Percentiles rank a stretch among this genome's conserved stretches.
phyloP scores from a whole-genome alignment of 2,113 vertebrate genomes.

The Todiramphus chloris region DNA sequence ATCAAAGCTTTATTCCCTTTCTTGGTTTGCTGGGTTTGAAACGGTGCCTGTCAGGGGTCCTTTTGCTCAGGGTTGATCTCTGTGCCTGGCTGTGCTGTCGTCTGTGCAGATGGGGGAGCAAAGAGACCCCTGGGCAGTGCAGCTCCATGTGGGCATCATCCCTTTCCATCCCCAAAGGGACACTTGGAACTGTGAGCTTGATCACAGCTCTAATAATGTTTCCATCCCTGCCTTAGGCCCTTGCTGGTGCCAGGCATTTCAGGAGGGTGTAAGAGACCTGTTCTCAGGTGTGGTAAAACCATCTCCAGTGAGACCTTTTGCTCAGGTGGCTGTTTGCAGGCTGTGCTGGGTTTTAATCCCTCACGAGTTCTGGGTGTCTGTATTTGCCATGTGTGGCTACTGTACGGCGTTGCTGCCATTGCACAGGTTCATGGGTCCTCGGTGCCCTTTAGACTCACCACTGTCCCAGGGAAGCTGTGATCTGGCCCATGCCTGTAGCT shows the following conservation, averaged over 20 bases:
- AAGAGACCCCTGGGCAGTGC: neutral
- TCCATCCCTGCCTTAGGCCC: neutral
- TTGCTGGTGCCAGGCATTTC: neutral
- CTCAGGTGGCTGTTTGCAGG: neutral
- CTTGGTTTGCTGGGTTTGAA: neutral
- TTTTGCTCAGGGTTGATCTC: neutral
- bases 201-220: neutral
- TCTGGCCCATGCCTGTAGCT: neutral
- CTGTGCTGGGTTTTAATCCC: neutral
- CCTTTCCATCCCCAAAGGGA: neutral
- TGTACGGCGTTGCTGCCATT: rapidly evolving
- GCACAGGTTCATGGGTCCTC: rapidly evolving
- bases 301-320: neutral
- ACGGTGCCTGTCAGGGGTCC: neutral
- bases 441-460: neutral
- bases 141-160: rapidly evolving
- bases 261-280: neutral
- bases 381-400: neutral
- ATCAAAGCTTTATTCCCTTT: neutral
- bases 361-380: rapidly evolving
- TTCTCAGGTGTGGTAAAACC: neutral
- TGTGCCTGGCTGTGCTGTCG: neutral
- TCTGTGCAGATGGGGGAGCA: neutral
- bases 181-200: neutral
- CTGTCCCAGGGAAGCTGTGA: neutral